Evolutionary conservation across 1,140 invertebrate genomes (phyloP), one percentile per base, ranked within the genome.

Genomic region (Chrysopa pallens): DNA sequence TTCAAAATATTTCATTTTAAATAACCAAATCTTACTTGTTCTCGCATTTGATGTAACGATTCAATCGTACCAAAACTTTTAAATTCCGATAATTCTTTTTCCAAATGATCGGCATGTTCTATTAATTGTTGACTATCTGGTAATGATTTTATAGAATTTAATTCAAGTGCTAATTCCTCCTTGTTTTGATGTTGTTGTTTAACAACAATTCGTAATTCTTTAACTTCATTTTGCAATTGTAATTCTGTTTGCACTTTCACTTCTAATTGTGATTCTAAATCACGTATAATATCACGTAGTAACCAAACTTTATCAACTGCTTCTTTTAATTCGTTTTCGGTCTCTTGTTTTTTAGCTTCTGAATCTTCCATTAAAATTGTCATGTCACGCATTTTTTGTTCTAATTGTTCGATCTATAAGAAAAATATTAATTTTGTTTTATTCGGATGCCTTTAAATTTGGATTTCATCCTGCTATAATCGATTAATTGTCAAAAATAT

Each of bases 261-360:
- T 49, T 80, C 75, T 1, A 86, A 54, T 48, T 85, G 78, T 7
- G 60, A 62, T 51, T 88, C 84, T 28, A 85, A 57, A 45, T 84
- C 79, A 1, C 64, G 57, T 36, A 90, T 83, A 38, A 86, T 79
- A 31, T 88, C 78, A 29, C 81, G 64, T 4, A 85, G 59, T 6
- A 78, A 64, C 44, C 66, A 64, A 13, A 84, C 74, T 55, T 86
- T 84, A 8, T 82, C 78, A 11, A 77, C 64, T 0, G 77, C 72
- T 3, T 70, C 70, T 56, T 80, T 77, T 0, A 79, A 57, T 46
- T 85, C 80, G 0, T 60, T 60, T 51, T 84, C 76, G 0, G 71
- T 51, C 37, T 70, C 67, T 1, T 67, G 60, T 48, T 72, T 74
- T 36, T 69, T 70, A 0, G 62, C 52, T 47, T 77, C 72, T 1